Base-by-base conservation (phyloP, 2,797 vertebrate genomes). In the Manis pentadactyla region DNA sequence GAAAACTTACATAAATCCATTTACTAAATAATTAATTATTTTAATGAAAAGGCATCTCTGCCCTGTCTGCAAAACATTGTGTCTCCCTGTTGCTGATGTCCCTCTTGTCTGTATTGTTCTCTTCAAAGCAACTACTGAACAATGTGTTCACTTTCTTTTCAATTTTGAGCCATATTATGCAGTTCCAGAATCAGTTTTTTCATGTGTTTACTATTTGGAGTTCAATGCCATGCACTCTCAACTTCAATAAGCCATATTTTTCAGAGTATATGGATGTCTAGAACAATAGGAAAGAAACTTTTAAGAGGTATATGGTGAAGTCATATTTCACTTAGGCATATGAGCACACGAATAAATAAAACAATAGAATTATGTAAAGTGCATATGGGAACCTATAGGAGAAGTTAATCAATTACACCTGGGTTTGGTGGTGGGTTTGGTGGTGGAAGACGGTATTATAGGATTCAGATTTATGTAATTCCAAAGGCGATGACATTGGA, bases 1-100 rank as follows among this genome's bases (percentile, higher is more conserved):
- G 42, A 29, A 64, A 89, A 84, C 55, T 83, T 87, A 7, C 4
- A 53, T 61, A 15, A 5, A 84, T n/a, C 4, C 0, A 21, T 75
- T 88, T 87, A 31, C 46, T 39, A 89, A 96, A 87, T 79, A 73
- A 73, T 74, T 77, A 25, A 77, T 75, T 46, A 82, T 66, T 90
- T 90, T 51, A 82, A 78, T 29, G 23, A 66, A 74, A 82, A 93
- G 29, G 0, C 12, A 25, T 39, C 19, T 81, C 51, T 78, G 37
- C 2, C 13, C 17, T 77, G 2, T 42, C 59, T 69, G n/a, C 37
- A 77, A 88, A 63, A 21, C 39, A 5, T 11, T 18, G 4, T 12
- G 4, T 73, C 51, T 89, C 78, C 34, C 23, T 79, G 49, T 18
- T 29, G 23, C 25, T 21, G 1, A 2, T 31, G n/a, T 19, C 27